phyloP scores from a whole-genome alignment of 2,888 invertebrate species.

The Melitaea athalia region DNA sequence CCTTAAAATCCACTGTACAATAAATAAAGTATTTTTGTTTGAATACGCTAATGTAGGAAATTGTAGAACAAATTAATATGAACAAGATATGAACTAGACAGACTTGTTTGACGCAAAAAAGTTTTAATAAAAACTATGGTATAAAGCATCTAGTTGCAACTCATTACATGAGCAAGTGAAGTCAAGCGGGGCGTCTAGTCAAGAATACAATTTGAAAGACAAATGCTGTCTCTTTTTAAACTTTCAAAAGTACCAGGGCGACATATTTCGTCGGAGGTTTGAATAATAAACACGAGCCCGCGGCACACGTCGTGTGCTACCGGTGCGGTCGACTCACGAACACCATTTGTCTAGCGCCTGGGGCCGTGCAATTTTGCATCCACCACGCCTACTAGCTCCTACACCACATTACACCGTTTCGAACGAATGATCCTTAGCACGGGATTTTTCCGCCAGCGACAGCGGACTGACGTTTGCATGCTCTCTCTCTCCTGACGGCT shows the following conservation, averaged over 20 bases:
- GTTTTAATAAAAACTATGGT: too few relatives aligned
- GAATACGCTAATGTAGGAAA: too few relatives aligned
- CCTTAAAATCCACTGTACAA: too few relatives aligned
- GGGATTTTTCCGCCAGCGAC: slow-evolving; percentile 22
- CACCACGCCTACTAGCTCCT: slow-evolving; percentile 62
- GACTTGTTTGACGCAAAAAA: too few relatives aligned
- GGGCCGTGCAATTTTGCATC: slow-evolving; percentile 75
- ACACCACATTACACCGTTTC: slow-evolving; percentile 8
- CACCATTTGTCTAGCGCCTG: slow-evolving; percentile 72
- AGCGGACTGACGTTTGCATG: slow-evolving; percentile 13
- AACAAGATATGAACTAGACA: too few relatives aligned
- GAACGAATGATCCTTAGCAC: slow-evolving; percentile 20
- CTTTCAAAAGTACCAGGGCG: slow-evolving; percentile 43
- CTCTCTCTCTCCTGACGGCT: slow-evolving; percentile 12
- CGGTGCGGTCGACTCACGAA: slow-evolving; percentile 76
- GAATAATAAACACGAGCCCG: slow-evolving; percentile 53
- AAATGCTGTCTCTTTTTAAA: slow-evolving; percentile 17
- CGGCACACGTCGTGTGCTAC: slow-evolving; percentile 70
- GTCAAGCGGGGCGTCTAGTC: background rate
- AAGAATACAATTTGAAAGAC: background rate
- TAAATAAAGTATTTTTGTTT: too few relatives aligned
- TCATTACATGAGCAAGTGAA: too few relatives aligned
- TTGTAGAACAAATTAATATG: too few relatives aligned
- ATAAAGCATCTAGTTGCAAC: too few relatives aligned
- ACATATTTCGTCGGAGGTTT: slow-evolving; percentile 47